Base-by-base conservation (phyloP, 1,140 invertebrate genomes). In the Druon quercuslanigerum region DNA sequence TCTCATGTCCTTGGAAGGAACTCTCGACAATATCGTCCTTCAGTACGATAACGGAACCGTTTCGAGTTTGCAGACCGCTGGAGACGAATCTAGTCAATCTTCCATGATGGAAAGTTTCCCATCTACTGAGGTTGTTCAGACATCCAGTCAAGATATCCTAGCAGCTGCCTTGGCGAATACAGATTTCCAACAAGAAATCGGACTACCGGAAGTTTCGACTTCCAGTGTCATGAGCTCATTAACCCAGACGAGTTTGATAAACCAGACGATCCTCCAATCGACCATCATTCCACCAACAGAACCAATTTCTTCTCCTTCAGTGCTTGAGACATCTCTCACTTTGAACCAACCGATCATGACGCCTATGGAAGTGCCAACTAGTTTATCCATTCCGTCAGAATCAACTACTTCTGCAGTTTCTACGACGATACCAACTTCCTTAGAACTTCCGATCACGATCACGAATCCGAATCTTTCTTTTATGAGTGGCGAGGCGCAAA, bases 261-360 rank as follows among this genome's bases (percentile, higher is more conserved):
- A 87, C 82, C 89, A 91, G 16, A 88, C 90, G 0, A 90, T 91
- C 11, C 54, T 91, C 20, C 89, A 91, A 20, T 88, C 90, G 1
- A 90, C 90, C 1, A 87, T 91, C 0, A 88, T 91, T 60, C 89
- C 90, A 25, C 88, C 91, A 17, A 86, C 88, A 3, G 87, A 91
- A 50, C 88, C 90, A 17, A 90, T 90, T 75, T 88, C 91, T 16
- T 88, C 91, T 25, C 85, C 91, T 2, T 89, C 87, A n/a, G 94
- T 95, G 0, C 91, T 94, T 1, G 95, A 96, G 85, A 96, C 95
- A 0, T 96, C 95, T 56, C 82, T 93, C 50, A 94, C 95, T 2
- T 89, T 96, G 13, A 95, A 95, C 87, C 95, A 95, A 85, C 95
- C 96, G 0, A 96, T 96, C 11, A 96, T 96, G 96, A 95, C 95